These are phyloP conservation scores for Bombus superbus DNA, from an alignment of 1,140 invertebrate species.

Conservation along the genomic window DNA sequence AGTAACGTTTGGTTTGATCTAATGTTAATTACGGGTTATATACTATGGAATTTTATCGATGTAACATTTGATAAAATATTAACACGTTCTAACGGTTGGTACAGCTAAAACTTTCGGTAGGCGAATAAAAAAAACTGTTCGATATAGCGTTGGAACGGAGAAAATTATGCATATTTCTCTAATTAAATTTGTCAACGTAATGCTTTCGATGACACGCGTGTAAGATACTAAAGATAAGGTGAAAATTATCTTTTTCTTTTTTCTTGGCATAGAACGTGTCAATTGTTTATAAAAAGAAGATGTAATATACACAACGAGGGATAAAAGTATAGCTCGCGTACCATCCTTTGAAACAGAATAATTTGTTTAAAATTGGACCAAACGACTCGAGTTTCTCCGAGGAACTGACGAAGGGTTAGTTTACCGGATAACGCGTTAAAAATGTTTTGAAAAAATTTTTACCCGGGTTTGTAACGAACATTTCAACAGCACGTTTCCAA, in stretches of 20 bases:
- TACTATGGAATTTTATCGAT: not conserved
- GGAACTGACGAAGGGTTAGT: no score
- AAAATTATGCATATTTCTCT: not conserved
- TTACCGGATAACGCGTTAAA: no score
- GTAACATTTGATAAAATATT: not conserved
- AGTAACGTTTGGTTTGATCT: not conserved
- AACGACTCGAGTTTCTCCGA: no score
- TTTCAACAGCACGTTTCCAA: no score
- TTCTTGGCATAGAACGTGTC: not conserved
- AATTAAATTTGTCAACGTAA: not conserved
- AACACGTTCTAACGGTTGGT: not conserved
- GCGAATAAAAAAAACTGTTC: not conserved
- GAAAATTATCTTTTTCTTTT: accelerated
- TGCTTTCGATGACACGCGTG: not conserved
- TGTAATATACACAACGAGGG: no score
- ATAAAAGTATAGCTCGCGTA: no score
- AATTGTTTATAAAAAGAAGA: not conserved
- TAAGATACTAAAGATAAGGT: not conserved
- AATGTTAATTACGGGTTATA: not conserved
- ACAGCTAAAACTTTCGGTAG: not conserved
- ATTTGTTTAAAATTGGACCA: no score
- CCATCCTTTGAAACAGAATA: no score
- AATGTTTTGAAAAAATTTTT: no score
- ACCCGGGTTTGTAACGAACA: no score
- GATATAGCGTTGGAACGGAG: no score